Evolutionary conservation across 2,113 vertebrate genomes (phyloP).

Genomic region (Pholis gunnellus): DNA sequence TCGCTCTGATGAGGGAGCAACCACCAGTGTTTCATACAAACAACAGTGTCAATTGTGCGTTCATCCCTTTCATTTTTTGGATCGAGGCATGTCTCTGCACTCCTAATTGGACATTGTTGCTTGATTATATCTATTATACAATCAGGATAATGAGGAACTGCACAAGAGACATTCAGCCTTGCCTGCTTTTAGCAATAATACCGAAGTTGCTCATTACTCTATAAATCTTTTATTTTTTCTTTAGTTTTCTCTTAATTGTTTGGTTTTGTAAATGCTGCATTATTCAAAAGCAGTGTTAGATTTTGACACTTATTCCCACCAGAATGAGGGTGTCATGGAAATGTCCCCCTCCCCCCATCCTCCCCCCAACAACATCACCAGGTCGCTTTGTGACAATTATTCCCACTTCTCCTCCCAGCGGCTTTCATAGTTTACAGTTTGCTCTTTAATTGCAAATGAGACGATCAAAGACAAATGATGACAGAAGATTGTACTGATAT

Average conservation of each 20-base stretch:
- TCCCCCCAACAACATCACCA: slow-evolving; percentile 35
- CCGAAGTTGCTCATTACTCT: slow-evolving; percentile 53
- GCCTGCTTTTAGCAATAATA: slow-evolving; percentile 47
- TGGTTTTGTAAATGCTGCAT: slow-evolving; percentile 36
- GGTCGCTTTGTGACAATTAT: slow-evolving; percentile 55
- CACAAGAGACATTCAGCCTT: slow-evolving; percentile 36
- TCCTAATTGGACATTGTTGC: slow-evolving; percentile 67
- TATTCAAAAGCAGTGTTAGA: slow-evolving; percentile 29
- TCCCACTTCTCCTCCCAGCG: slow-evolving; percentile 11
- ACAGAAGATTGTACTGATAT: slow-evolving; percentile 25
- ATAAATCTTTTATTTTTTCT: background rate
- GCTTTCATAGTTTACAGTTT: slow-evolving; percentile 59
- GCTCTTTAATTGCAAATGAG: slow-evolving; percentile 54
- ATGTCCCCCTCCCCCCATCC: background rate
- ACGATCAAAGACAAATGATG: slow-evolving; percentile 49
- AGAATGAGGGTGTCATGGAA: slow-evolving; percentile 34
- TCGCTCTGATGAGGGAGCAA: slow-evolving; percentile 61
- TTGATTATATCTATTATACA: slow-evolving; percentile 78
- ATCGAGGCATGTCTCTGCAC: slow-evolving; percentile 36
- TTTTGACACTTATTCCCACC: slow-evolving; percentile 54
- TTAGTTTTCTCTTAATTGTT: slow-evolving; percentile 37
- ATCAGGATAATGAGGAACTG: slow-evolving; percentile 70
- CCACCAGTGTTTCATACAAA: slow-evolving; percentile 47
- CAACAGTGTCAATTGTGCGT: slow-evolving; percentile 53
- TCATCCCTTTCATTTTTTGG: slow-evolving; percentile 39